Base-by-base conservation (phyloP, 2,888 invertebrate species). In the Lasioglossum marginatum region DNA sequence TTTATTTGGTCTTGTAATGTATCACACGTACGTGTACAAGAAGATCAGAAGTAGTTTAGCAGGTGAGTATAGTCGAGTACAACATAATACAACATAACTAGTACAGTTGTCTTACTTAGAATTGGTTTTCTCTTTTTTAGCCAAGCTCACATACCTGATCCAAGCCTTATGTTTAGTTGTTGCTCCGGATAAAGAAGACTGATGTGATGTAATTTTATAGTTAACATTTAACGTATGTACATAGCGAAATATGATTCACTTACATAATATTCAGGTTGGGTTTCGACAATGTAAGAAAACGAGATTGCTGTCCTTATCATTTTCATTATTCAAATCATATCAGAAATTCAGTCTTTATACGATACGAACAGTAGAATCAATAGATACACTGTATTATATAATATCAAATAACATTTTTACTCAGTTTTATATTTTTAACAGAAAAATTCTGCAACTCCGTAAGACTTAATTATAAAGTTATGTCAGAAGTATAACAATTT, bases 21-120 rank as follows among this genome's bases (percentile, higher is more conserved):
- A 98, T 94, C 97, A 97, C 72, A 96, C 97, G 81, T 98, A 97
- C 93, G 97, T 98, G 66, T 97, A 97, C 94, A 97, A 97, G 91
- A 97, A 96, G 94, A 96, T 96, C 89, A 96, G 96, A 73, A 97
- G 97, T 74, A 95, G 95, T 87, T 95, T 96, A 88, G 96, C 97
- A 96, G 96, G 97, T 97, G 94, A 96, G 96, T 94, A 75, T 70
- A 57, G 78, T 10, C 6, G 2, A 68, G 34, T 37, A 8, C 16
- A 34, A 43, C 14, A 40, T 23, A 74, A 31, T 8, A 27, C 19
- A 34, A 8, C 23, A 1, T 2, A 31, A 34, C 19, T 4, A 37
- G 23, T 34, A 34, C 23, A 23, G 4, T 23, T 34, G 23, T 37
- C 12, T 48, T 14, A 57, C 73, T 5, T 45, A 27, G 71, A 8